Percentiles rank a stretch among this genome's conserved stretches.
These are phyloP conservation scores for Drosophila ambigua DNA, from an alignment of 1,140 invertebrate genomes.

Conservation along the genomic window DNA sequence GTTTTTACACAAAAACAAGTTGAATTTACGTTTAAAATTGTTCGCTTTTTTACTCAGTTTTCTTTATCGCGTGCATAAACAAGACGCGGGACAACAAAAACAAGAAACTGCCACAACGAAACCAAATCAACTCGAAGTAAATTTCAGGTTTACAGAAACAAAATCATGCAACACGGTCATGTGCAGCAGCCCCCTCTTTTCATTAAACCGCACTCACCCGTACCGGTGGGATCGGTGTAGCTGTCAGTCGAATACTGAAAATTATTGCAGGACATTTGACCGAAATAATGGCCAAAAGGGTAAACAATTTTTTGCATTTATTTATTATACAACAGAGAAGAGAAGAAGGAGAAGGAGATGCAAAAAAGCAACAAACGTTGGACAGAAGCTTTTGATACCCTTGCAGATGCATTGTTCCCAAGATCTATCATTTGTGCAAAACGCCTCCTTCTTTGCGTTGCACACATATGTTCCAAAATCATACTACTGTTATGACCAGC, in stretches of 20 bases:
- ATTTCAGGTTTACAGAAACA: conserved; percentile 69
- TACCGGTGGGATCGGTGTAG: conserved; percentile 11
- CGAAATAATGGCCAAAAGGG: conserved; percentile 57
- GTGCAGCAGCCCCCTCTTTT: conserved; percentile 21
- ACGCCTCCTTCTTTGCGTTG: too few relatives aligned
- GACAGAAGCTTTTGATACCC: too few relatives aligned
- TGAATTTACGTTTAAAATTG: conserved; percentile 61
- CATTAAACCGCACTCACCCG: conserved; percentile 1
- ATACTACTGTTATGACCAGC: too few relatives aligned
- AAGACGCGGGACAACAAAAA: conserved; percentile 50
- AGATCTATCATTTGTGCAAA: too few relatives aligned
- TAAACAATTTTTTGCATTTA: conserved; percentile 56
- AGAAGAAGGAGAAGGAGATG: background rate
- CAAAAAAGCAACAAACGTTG: too few relatives aligned
- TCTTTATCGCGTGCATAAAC: conserved; percentile 79
- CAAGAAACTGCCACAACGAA: conserved; percentile 33
- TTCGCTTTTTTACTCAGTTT: conserved; percentile 28
- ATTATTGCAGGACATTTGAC: conserved; percentile 77
- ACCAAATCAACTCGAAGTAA: conserved; percentile 67
- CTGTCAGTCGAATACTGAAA: conserved; percentile 64
- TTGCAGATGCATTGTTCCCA: too few relatives aligned
- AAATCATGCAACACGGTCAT: conserved; percentile 78
- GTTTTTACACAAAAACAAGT: conserved; percentile 31
- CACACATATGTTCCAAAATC: too few relatives aligned
- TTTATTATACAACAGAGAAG: conserved; percentile 52